A percentile compares a stretch with the other conserved stretches of the same genome.
phyloP scores from a whole-genome alignment of 2,797 vertebrate species.

The Erithacus rubecula region DNA sequence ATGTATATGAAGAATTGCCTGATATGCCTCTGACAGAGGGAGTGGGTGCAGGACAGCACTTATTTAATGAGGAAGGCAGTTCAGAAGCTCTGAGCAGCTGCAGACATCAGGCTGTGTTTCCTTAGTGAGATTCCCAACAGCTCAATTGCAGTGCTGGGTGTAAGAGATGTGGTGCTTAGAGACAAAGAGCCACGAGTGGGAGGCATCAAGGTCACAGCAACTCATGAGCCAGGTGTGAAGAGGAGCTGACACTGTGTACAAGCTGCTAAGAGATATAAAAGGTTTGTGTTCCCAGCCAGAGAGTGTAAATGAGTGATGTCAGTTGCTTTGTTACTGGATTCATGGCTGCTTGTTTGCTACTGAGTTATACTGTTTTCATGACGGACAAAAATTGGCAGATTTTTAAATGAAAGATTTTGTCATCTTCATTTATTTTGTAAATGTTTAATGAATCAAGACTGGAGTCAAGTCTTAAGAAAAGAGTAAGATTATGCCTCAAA shows the following conservation, averaged over 20 bases:
- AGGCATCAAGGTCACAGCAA: background rate
- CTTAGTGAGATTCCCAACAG: slow-evolving; percentile 48
- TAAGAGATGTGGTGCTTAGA: background rate
- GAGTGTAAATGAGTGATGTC: background rate
- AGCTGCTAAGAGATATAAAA: slow-evolving; percentile 25
- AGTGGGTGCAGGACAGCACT: slow-evolving; percentile 35
- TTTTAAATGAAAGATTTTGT: slow-evolving; percentile 28
- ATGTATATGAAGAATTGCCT: background rate
- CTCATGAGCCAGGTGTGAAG: background rate
- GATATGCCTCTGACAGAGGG: slow-evolving; percentile 43
- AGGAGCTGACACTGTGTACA: background rate
- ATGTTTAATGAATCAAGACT: slow-evolving; percentile 8
- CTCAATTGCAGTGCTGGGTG: background rate
- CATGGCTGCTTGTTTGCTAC: slow-evolving; percentile 35
- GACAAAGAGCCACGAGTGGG: slow-evolving; percentile 8
- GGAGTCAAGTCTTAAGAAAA: background rate
- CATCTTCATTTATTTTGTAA: slow-evolving; percentile 58
- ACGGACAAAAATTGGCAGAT: background rate
- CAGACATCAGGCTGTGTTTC: slow-evolving; percentile 53
- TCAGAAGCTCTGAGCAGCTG: slow-evolving; percentile 59
- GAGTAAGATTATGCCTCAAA: background rate
- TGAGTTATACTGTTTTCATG: slow-evolving; percentile 19
- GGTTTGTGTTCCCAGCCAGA: slow-evolving; percentile 30
- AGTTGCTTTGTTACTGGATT: slow-evolving; percentile 35
- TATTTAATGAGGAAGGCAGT: slow-evolving; percentile 36